These are phyloP conservation scores for Cyanocitta stelleri DNA, from an alignment of 2,113 vertebrate species.

Conservation along the genomic window DNA sequence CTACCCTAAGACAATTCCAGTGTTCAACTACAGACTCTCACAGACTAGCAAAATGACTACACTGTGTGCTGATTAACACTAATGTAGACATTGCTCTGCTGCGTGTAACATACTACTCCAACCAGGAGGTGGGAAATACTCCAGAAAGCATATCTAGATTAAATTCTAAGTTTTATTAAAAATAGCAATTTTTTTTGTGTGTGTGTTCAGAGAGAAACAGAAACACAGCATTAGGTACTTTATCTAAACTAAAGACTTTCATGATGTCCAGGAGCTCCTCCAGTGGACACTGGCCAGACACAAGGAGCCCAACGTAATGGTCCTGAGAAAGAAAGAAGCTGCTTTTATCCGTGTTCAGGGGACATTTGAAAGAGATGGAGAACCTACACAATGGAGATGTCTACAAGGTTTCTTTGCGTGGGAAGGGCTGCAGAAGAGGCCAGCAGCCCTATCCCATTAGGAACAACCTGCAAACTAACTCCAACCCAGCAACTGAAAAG, in stretches of 20 bases:
- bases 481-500: background rate
- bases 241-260: background rate
- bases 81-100: background rate
- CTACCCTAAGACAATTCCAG: background rate
- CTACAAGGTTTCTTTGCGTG: background rate
- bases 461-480: background rate
- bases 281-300: background rate
- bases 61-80: background rate
- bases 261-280: background rate
- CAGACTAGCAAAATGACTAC: background rate
- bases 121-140: background rate
- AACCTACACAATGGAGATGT: background rate
- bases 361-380: background rate
- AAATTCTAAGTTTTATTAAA: background rate
- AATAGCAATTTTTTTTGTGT: fast-evolving
- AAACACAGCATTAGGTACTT: background rate
- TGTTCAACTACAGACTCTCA: background rate
- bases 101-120: background rate
- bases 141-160: background rate
- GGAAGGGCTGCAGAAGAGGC: background rate
- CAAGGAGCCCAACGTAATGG: fast-evolving
- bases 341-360: background rate
- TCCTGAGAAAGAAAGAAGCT: background rate
- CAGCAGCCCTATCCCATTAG: background rate
- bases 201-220: background rate